A percentile compares a stretch with the other conserved stretches of the same genome.
These are phyloP conservation scores for Tetropium fuscum DNA, from an alignment of 2,888 invertebrate species.

Conservation along the genomic window DNA sequence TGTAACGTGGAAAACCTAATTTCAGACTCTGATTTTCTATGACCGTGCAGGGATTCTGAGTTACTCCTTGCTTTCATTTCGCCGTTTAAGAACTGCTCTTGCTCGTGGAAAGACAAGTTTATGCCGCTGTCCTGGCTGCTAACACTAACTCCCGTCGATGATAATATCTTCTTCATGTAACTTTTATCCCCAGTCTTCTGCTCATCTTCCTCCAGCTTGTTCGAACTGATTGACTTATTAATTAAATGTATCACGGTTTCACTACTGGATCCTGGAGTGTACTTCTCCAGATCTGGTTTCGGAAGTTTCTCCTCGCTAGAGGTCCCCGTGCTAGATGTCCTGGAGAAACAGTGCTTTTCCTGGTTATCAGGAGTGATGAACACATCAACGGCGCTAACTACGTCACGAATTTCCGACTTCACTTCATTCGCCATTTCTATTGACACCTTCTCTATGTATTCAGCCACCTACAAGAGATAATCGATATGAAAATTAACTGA, in stretches of 20 bases:
- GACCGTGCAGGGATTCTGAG: slow-evolving; percentile 57
- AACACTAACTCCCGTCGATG: slow-evolving; percentile 75
- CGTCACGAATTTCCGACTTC: slow-evolving; percentile 81
- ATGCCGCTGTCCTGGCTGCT: slow-evolving; percentile 85
- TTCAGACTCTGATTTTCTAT: slow-evolving; percentile 56
- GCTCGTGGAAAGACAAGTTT: slow-evolving; percentile 79
- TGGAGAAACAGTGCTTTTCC: slow-evolving; percentile 58
- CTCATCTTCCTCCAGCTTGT: slow-evolving; percentile 73
- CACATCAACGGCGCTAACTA: slow-evolving; percentile 79
- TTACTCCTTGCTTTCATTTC: slow-evolving; percentile 59
- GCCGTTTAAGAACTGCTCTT: slow-evolving; percentile 63
- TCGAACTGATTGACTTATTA: slow-evolving; percentile 70
- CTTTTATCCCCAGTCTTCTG: slow-evolving; percentile 52
- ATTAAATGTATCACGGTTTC: slow-evolving; percentile 61
- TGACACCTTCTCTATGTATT: slow-evolving; percentile 82
- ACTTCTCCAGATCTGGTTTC: slow-evolving; percentile 45
- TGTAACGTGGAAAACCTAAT: slow-evolving; percentile 58
- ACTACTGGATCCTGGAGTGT: slow-evolving; percentile 60
- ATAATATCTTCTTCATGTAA: slow-evolving; percentile 69
- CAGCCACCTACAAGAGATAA: slow-evolving; percentile 73
- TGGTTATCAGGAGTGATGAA: slow-evolving; percentile 62
- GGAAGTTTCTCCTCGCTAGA: slow-evolving; percentile 54
- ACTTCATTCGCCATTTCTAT: slow-evolving; percentile 84
- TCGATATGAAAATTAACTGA: too few species aligned
- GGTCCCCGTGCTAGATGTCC: slow-evolving; percentile 53